Evolutionary conservation across 2,113 vertebrate species (phyloP), one percentile per base, ranked within the genome.

Genomic region (Oophaga pumilio): DNA sequence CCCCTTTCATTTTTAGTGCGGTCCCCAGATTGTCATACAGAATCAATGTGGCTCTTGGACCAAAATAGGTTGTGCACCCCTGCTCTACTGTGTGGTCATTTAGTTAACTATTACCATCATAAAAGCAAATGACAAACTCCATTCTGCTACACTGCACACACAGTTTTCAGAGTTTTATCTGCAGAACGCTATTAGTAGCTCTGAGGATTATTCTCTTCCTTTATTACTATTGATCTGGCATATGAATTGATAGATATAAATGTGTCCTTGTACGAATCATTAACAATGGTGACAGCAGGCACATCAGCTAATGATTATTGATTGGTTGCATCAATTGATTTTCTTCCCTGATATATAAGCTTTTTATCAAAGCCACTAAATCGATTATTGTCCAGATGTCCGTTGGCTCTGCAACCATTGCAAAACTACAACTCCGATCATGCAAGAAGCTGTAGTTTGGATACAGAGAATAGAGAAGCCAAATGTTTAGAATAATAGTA

Each of bases 291-390:
- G 77, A 26, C 17, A 33, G 26, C 15, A 80, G 77, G 26, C 18
- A 80, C 26, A 80, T 60, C 24, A 33, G 20, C 77, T 80, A 57
- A 60, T 80, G 24, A 80, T 80, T 57, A 33, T 78, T 78, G 59
- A 14, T 59, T 60, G 7, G 26, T 59, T 2, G 15, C 15, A 60
- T 76, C 73, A 20, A 6, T 71, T 14, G 11, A 59, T 62, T 62
- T 62, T 62, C 60, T 62, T 62, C 60, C 20, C 60, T 6, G 59
- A 60, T 14, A n/a, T n/a, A n/a, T n/a, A n/a, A n/a, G n/a, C n/a
- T n/a, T 43, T 43, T 43, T 43, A 43, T 43, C 33, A 43, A 43
- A 43, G 3, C 33, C 5, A 43, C 33, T 43, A 43, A 43, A 43
- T 43, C 33, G 33, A 43, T 43, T 43, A 43, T 43, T 43, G 33